These are phyloP conservation scores for Ylistrum balloti DNA, from an alignment of 1,140 invertebrate species.

Conservation along the genomic window DNA sequence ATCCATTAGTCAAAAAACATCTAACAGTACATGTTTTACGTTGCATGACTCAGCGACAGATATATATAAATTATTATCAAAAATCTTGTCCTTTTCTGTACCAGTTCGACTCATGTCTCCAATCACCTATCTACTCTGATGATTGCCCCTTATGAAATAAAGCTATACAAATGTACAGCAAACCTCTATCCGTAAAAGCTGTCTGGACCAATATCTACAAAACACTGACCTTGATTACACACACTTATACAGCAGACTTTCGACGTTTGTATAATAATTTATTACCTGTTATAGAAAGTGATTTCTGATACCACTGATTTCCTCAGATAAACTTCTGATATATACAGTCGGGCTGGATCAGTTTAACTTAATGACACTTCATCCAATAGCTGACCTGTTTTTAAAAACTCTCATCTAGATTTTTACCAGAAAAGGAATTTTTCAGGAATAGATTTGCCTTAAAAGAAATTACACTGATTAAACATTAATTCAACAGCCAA, in stretches of 20 bases:
- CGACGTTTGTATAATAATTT: neutral
- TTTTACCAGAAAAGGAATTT: no score
- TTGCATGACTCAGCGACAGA: neutral
- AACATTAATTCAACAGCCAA: no score
- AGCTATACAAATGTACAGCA: neutral
- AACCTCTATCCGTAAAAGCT: neutral
- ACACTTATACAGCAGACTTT: neutral
- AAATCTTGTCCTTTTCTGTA: conserved; percentile 6
- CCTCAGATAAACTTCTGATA: neutral
- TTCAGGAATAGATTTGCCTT: no score
- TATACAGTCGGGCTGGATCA: no score
- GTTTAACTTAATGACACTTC: conserved; percentile 12
- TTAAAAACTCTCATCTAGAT: no score
- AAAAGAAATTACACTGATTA: no score
- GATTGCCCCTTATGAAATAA: neutral
- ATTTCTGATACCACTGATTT: neutral
- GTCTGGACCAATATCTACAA: neutral
- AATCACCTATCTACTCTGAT: neutral
- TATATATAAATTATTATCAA: neutral
- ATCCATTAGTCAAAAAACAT: neutral
- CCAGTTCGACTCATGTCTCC: neutral
- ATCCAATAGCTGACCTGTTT: no score
- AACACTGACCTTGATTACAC: neutral
- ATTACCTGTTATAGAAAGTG: neutral
- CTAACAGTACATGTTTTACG: neutral